These are phyloP conservation scores for Pseudeuparius sepicola DNA, from an alignment of 2,888 invertebrate genomes.

Conservation along the genomic window DNA sequence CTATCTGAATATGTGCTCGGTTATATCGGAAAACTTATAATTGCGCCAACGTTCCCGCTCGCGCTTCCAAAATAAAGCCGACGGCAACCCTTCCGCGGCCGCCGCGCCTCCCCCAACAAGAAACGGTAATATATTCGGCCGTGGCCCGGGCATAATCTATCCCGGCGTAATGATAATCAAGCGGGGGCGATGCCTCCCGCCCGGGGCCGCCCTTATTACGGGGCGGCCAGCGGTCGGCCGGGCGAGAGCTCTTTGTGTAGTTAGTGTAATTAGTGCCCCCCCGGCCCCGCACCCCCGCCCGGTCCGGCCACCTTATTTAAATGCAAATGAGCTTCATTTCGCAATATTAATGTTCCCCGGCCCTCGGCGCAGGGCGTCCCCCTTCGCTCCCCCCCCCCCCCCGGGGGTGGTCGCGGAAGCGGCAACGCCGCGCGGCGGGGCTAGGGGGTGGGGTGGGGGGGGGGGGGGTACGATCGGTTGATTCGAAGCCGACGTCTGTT, in stretches of 20 bases:
- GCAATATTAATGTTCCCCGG: slow-evolving; percentile 75
- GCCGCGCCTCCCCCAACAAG: too few relatives aligned
- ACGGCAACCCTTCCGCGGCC: too few relatives aligned
- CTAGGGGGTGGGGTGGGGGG: slow-evolving; percentile 22
- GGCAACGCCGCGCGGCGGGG: too few relatives aligned
- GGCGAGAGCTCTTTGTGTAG: slow-evolving; percentile 44
- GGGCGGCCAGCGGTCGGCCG: slow-evolving; percentile 40
- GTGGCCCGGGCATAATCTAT: slow-evolving; percentile 35
- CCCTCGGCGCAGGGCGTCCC: slow-evolving; percentile 32
- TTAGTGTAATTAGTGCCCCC: slow-evolving; percentile 43
- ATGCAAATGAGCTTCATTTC: slow-evolving; percentile 87
- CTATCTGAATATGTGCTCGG: too few relatives aligned
- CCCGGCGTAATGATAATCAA: slow-evolving; percentile 39
- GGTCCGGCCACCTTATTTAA: slow-evolving; percentile 62
- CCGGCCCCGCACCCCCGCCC: slow-evolving; percentile 29
- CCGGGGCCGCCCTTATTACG: not conserved
- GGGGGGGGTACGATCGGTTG: slow-evolving; percentile 27
- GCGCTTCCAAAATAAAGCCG: too few relatives aligned
- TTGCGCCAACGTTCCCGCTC: too few relatives aligned
- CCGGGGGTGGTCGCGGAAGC: too few relatives aligned
- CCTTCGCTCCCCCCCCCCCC: slow-evolving; percentile 27
- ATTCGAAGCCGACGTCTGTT: too few relatives aligned
- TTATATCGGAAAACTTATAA: too few relatives aligned
- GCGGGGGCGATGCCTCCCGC: slow-evolving; percentile 25
- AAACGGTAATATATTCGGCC: slow-evolving; percentile 2